Conservation (phyloP, 2,888 invertebrate species). For the Drosophila barbarae region DNA sequence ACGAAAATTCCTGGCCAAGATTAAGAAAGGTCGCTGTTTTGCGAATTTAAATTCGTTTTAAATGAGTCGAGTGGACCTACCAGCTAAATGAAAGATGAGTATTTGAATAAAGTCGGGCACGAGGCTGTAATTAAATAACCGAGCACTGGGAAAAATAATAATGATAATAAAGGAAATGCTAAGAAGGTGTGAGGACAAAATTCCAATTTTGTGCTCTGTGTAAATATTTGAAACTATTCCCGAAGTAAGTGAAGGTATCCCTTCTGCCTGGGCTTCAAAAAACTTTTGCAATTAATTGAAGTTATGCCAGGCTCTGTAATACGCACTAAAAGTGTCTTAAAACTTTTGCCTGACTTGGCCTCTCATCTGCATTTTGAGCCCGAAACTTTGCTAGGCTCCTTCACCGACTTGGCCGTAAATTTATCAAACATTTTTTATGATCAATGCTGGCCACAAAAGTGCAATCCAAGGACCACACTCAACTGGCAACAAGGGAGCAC, state of each 20-base stretch:
- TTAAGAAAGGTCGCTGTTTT: conserved; percentile 11
- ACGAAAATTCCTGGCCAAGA: conserved; percentile 9
- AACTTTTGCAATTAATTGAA: conserved; percentile 31
- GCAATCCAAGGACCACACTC: conserved; percentile 42
- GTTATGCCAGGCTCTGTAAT: conserved; percentile 4
- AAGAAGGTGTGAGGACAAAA: no score
- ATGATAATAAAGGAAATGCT: neutral
- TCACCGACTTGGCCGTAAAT: conserved; percentile 18
- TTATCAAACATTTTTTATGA: conserved; percentile 54
- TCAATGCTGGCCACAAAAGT: conserved; percentile 55
- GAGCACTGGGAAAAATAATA: neutral
- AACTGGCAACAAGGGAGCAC: conserved; percentile 58
- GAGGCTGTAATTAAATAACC: conserved; percentile 2
- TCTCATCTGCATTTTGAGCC: conserved; percentile 21
- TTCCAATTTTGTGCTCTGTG: neutral
- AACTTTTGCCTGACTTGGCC: conserved; percentile 16
- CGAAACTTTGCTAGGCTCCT: conserved; percentile 3
- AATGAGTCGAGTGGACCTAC: conserved; percentile 14
- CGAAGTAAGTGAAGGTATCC: neutral
- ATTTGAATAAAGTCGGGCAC: conserved; percentile 1
- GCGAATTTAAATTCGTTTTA: conserved; percentile 19
- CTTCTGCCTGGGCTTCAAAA: neutral
- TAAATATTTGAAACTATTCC: conserved; percentile 16
- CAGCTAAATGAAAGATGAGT: conserved; percentile 1
- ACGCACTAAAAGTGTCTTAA: conserved; percentile 14